phyloP scores from a whole-genome alignment of 2,888 invertebrate species.

The Torymus aiolomorphi region DNA sequence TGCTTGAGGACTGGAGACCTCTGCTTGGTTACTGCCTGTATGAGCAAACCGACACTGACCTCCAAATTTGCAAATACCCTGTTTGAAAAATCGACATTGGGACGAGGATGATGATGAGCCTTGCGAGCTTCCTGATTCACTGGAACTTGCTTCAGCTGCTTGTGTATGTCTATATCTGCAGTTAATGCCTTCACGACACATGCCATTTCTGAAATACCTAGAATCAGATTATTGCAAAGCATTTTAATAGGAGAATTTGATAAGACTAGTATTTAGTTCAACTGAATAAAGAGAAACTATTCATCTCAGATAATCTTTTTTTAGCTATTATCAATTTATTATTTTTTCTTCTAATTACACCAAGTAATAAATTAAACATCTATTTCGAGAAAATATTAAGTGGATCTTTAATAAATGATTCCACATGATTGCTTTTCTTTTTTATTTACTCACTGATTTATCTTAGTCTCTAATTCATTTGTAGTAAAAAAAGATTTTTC shows the following conservation, averaged over 20 bases:
- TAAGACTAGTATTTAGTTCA: background rate
- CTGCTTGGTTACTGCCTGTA: conserved; percentile 58
- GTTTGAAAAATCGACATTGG: conserved; percentile 70
- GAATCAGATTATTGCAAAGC: conserved; percentile 44
- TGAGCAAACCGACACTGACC: conserved; percentile 70
- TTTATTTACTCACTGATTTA: no score
- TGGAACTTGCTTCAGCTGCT: conserved; percentile 60
- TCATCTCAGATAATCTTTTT: no score
- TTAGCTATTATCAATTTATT: no score
- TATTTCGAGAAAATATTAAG: no score
- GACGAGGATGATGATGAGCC: conserved; percentile 54
- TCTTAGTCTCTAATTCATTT: no score
- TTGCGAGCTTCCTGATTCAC: conserved; percentile 58
- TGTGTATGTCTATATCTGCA: conserved; percentile 71
- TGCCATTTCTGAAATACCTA: conserved; percentile 73
- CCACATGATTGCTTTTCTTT: no score
- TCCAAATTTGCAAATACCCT: conserved; percentile 72
- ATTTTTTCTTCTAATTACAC: no score
- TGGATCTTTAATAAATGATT: no score
- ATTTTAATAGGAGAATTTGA: conserved; percentile 9
- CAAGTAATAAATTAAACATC: no score
- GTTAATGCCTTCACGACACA: conserved; percentile 71
- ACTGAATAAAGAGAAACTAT: background rate
- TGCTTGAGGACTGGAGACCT: conserved; percentile 61
- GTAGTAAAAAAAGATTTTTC: no score